Conservation (phyloP, 2,113 vertebrate species). For the Nothocercus nigrocapillus region DNA sequence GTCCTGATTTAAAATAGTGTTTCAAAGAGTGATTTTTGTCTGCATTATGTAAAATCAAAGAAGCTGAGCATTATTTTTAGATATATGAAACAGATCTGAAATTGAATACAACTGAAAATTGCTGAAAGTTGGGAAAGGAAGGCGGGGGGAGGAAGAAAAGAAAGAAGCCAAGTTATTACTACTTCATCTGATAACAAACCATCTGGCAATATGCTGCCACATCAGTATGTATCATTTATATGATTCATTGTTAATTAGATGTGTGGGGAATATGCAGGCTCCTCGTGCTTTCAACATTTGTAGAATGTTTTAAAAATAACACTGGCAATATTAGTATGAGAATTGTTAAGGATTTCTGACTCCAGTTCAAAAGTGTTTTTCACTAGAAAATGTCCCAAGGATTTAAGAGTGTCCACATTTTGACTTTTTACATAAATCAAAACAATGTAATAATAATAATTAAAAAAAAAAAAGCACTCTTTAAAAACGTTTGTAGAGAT, state of each 20-base stretch:
- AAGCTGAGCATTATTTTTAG: not conserved
- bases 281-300: conserved; percentile 5
- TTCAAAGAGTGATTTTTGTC: not conserved
- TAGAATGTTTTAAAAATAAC: conserved; percentile 59
- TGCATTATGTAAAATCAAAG: not conserved
- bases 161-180: conserved; percentile 10
- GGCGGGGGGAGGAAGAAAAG: not conserved
- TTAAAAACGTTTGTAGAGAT: not conserved
- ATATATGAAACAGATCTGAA: not conserved
- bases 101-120: not conserved
- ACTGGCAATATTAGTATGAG: conserved; percentile 45
- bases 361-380: conserved; percentile 16
- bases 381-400: not conserved
- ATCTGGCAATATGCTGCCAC: conserved; percentile 41
- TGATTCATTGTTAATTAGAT: conserved; percentile 59
- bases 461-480: not conserved
- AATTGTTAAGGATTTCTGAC: conserved; percentile 49
- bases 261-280: not conserved
- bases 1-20: not conserved
- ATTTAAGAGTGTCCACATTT: not conserved
- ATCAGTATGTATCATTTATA: conserved; percentile 43
- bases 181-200: conserved; percentile 29
- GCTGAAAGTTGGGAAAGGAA: too few species aligned
- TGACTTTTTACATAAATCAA: not conserved
- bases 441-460: too few species aligned